Evolutionary conservation across 2,113 vertebrate genomes (phyloP).

Genomic region (Alectura lathami): DNA sequence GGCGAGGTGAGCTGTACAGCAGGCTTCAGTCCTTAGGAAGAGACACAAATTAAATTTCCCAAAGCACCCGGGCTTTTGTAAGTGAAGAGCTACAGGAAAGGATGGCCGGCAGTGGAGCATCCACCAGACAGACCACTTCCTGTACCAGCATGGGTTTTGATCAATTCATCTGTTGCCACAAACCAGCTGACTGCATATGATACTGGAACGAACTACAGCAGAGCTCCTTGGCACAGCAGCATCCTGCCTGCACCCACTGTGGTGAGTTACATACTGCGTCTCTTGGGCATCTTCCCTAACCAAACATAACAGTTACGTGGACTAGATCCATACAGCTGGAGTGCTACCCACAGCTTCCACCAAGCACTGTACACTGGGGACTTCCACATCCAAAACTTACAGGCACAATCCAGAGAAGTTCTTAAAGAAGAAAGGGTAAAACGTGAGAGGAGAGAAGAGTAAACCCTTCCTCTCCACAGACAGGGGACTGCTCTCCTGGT

Average conservation of each 20-base stretch:
- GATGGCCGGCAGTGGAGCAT: background rate
- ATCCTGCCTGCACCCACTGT: background rate
- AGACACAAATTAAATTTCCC: too few relatives aligned
- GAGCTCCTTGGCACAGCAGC: rapidly evolving
- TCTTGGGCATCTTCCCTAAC: too few relatives aligned
- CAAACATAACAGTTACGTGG: background rate
- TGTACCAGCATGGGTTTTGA: background rate
- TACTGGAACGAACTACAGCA: background rate
- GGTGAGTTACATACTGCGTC: too few relatives aligned
- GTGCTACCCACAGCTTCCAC: background rate
- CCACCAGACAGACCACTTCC: background rate
- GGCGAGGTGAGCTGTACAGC: background rate
- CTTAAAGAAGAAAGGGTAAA: background rate
- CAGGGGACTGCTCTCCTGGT: background rate
- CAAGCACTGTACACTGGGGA: background rate
- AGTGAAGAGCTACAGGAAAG: background rate
- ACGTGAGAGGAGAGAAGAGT: background rate
- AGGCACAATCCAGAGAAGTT: background rate
- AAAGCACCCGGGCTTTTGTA: rapidly evolving
- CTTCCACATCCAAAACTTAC: background rate
- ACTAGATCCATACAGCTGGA: background rate
- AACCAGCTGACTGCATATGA: background rate
- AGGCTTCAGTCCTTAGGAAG: background rate
- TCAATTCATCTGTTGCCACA: background rate
- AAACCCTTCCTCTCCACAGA: background rate